A percentile compares a stretch with the other conserved stretches of the same genome.
phyloP scores from a whole-genome alignment of 2,888 invertebrate species.

The Rugalucina vietnamica region DNA sequence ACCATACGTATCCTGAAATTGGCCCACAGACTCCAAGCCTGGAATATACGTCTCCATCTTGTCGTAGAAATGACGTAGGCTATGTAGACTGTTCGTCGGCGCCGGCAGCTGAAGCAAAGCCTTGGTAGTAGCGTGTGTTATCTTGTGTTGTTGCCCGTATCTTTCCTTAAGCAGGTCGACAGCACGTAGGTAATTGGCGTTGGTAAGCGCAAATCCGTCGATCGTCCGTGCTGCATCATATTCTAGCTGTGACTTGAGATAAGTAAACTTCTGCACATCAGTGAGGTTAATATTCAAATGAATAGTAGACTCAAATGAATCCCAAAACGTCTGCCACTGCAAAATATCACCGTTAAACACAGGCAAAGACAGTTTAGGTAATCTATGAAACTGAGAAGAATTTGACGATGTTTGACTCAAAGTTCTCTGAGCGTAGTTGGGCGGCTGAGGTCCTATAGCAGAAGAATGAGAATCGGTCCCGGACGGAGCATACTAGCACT shows the following conservation, averaged over 20 bases:
- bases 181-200: constrained; percentile 25
- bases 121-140: constrained; percentile 22
- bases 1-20: constrained; percentile 31
- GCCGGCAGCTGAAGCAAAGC: constrained; percentile 15
- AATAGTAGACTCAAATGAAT: constrained; percentile 36
- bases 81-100: constrained; percentile 6
- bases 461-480: no score
- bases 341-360: constrained; percentile 28
- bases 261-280: constrained; percentile 45
- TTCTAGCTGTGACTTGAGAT: constrained; percentile 33
- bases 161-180: constrained; percentile 9
- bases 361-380: constrained; percentile 6
- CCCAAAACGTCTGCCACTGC: constrained; percentile 51
- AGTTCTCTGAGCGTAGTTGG: background rate
- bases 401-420: no score
- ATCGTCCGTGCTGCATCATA: constrained; percentile 31
- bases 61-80: constrained; percentile 15
- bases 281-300: constrained; percentile 25
- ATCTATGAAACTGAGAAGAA: no score
- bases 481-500: no score
- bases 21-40: constrained; percentile 19
- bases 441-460: no score
- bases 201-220: constrained; percentile 40
- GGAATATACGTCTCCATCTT: constrained; percentile 18
- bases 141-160: constrained; percentile 28